phyloP scores from a whole-genome alignment of 2,113 vertebrate genomes.

The Egretta garzetta region DNA sequence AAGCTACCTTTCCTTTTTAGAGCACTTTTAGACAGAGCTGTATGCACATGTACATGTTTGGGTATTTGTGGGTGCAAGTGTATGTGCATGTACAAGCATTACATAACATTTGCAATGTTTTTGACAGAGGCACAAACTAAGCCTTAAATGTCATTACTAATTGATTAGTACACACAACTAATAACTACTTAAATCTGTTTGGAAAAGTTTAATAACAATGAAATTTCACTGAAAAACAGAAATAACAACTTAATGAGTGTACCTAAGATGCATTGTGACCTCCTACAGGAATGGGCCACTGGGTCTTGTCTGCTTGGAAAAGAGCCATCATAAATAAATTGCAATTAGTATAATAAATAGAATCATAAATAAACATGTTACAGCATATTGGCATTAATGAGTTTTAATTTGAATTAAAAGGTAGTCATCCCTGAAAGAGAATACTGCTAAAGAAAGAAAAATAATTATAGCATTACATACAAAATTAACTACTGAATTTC shows the following conservation, averaged over 20 bases:
- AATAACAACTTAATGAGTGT: neutral
- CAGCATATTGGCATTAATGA: neutral
- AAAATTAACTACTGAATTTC: neutral
- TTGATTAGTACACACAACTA: neutral
- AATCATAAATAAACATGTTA: neutral
- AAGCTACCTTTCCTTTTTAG: neutral
- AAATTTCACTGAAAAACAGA: neutral
- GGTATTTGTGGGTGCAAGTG: neutral
- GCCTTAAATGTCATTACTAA: neutral
- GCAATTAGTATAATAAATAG: neutral
- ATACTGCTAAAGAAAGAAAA: neutral
- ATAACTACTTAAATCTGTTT: neutral
- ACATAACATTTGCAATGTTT: neutral
- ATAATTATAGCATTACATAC: neutral
- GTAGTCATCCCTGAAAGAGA: neutral
- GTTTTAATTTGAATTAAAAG: neutral
- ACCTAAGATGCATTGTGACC: neutral
- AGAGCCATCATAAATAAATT: neutral
- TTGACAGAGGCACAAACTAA: neutral
- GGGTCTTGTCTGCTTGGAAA: neutral
- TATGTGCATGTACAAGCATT: neutral
- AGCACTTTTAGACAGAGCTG: neutral
- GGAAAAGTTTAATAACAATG: neutral
- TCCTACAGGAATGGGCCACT: neutral
- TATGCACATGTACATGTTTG: too few species aligned